Conservation (phyloP, 2,113 vertebrate species). For the Delphinus delphis region DNA sequence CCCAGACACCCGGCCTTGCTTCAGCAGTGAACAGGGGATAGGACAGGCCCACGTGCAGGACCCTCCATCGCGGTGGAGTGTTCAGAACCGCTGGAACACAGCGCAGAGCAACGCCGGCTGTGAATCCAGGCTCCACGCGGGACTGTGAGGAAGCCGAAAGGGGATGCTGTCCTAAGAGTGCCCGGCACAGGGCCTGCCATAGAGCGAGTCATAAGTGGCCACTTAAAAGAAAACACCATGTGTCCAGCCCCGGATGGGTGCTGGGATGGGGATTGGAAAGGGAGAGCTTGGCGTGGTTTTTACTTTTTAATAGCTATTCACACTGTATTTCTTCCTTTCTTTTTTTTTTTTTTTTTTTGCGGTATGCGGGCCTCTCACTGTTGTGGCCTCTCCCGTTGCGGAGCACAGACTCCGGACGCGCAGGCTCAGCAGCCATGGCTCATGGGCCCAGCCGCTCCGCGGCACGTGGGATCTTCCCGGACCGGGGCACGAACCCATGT, state of each 20-base stretch:
- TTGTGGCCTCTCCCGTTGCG: too few species aligned
- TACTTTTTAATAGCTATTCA: neutral
- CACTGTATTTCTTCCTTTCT: neutral
- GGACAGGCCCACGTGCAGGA: neutral
- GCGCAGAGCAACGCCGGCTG: neutral
- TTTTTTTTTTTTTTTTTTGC: too few species aligned
- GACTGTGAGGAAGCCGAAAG: neutral
- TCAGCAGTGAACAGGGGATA: neutral
- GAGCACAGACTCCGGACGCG: too few species aligned
- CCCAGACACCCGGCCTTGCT: neutral
- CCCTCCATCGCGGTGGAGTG: neutral
- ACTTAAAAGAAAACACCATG: neutral
- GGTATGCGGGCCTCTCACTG: too few species aligned
- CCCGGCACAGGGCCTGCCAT: neutral
- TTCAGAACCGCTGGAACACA: neutral
- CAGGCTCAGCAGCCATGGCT: too few species aligned
- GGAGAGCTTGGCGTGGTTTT: neutral
- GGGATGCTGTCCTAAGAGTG: neutral
- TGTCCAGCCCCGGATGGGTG: neutral
- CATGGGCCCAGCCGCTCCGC: too few species aligned
- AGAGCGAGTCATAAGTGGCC: neutral
- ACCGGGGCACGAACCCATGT: too few species aligned
- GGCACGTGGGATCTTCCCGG: too few species aligned
- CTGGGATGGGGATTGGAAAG: neutral
- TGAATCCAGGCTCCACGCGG: accelerated